Evolutionary conservation across 2,113 vertebrate species (phyloP).

Genomic region (Podarcis muralis): DNA sequence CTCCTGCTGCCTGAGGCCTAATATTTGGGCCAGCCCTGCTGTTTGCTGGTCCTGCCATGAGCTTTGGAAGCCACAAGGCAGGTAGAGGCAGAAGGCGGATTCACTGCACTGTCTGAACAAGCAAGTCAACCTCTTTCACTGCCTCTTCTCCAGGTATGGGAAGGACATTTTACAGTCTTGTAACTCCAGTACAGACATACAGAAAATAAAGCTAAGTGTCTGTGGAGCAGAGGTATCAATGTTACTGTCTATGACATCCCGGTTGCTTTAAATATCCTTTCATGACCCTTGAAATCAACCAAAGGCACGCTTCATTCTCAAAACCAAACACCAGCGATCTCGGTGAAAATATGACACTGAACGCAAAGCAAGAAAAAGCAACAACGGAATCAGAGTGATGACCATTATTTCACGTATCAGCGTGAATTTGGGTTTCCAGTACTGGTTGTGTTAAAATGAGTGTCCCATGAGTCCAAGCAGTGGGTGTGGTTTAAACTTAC

Average conservation of each 20-base stretch:
- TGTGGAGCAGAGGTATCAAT: slow-evolving; percentile 11
- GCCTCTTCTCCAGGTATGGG: neutral
- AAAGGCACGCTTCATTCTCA: slow-evolving; percentile 6
- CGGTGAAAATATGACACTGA: neutral
- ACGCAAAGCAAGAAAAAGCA: neutral
- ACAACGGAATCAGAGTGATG: slow-evolving; percentile 10
- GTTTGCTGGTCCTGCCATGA: neutral
- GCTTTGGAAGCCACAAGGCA: neutral
- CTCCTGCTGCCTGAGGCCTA: no score
- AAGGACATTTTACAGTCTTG: neutral
- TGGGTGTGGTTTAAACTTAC: neutral
- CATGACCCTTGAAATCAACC: slow-evolving; percentile 13
- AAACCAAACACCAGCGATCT: neutral
- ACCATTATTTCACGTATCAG: neutral
- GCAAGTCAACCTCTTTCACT: neutral
- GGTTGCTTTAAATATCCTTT: slow-evolving; percentile 2
- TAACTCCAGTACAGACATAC: neutral
- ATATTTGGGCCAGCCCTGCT: neutral
- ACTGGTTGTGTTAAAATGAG: slow-evolving; percentile 23
- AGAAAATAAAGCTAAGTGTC: neutral
- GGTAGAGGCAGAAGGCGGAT: no score
- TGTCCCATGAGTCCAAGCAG: neutral
- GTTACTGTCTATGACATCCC: slow-evolving; percentile 12
- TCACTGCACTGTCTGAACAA: neutral
- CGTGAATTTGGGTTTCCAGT: neutral